Percentiles rank a stretch among this genome's conserved stretches.
These are phyloP conservation scores for Rattus rattus DNA, from an alignment of 2,113 vertebrate genomes.

Conservation along the genomic window DNA sequence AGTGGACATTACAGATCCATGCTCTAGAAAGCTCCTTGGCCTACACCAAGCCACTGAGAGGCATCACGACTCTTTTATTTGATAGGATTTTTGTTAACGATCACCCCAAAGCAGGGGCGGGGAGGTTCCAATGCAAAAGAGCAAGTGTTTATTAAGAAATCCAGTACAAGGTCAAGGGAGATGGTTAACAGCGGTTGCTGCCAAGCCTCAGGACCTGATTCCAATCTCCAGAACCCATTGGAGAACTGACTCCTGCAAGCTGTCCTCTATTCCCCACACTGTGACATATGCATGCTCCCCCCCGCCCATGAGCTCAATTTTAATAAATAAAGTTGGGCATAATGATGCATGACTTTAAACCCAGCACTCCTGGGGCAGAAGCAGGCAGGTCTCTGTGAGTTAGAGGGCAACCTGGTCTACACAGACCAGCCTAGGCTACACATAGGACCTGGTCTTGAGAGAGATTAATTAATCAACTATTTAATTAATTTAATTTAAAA, in stretches of 20 bases:
- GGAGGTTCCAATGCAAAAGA: not conserved
- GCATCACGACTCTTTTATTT: not conserved
- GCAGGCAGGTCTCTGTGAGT: not conserved
- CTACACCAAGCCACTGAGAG: not conserved
- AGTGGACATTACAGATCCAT: not conserved
- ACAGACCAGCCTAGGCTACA: not conserved
- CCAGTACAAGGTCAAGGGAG: not conserved
- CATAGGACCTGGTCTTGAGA: not conserved
- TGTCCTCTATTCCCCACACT: not conserved
- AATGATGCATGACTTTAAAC: not conserved
- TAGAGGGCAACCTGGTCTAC: not conserved
- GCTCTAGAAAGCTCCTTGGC: conserved; percentile 13
- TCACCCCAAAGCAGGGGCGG: not conserved
- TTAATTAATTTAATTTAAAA: not conserved
- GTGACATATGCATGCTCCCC: not conserved
- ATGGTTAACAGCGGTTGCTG: not conserved
- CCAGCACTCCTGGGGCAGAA: not conserved
- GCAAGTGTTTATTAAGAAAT: not conserved
- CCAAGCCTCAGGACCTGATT: not conserved
- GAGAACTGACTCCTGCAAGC: not conserved
- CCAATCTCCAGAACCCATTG: not conserved
- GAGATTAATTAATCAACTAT: not conserved
- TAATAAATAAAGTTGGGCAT: not conserved
- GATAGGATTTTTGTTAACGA: conserved; percentile 48
- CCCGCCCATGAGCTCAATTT: not conserved